These are phyloP conservation scores for Cactoblastis cactorum DNA, from an alignment of 2,888 invertebrate genomes.

Conservation along the genomic window DNA sequence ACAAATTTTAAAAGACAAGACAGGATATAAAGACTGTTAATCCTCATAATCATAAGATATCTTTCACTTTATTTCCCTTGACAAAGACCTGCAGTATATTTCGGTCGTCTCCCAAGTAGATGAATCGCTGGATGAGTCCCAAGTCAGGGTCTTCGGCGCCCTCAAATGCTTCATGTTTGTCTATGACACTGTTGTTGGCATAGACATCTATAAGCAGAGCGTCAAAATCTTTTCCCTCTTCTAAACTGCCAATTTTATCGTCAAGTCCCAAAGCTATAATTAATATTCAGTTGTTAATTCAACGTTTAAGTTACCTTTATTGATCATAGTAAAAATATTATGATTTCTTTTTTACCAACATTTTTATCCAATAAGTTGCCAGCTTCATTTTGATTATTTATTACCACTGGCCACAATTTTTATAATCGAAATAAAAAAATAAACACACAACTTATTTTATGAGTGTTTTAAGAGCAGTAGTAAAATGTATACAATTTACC, in stretches of 20 bases:
- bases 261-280: conserved; percentile 85
- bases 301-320: too few species aligned
- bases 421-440: too few species aligned
- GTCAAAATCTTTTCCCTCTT: conserved; percentile 91
- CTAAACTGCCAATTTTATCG: conserved; percentile 88
- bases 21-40: neutral
- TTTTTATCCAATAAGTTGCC: too few species aligned
- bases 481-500: conserved; percentile 79
- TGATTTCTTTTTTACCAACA: too few species aligned
- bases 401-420: too few species aligned
- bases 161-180: conserved; percentile 56
- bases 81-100: conserved; percentile 89
- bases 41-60: conserved; percentile 17
- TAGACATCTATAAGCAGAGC: conserved; percentile 88
- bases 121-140: conserved; percentile 86
- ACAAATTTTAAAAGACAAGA: neutral
- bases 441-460: too few species aligned
- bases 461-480: too few species aligned
- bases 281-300: neutral
- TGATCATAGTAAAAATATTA: too few species aligned
- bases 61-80: conserved; percentile 76
- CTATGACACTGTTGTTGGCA: conserved; percentile 63
- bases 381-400: too few species aligned
- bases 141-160: conserved; percentile 62
- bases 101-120: conserved; percentile 90